Evolutionary conservation across 2,888 invertebrate species (phyloP), one percentile per base, ranked within the genome.

Genomic region (Agrotis puta): DNA sequence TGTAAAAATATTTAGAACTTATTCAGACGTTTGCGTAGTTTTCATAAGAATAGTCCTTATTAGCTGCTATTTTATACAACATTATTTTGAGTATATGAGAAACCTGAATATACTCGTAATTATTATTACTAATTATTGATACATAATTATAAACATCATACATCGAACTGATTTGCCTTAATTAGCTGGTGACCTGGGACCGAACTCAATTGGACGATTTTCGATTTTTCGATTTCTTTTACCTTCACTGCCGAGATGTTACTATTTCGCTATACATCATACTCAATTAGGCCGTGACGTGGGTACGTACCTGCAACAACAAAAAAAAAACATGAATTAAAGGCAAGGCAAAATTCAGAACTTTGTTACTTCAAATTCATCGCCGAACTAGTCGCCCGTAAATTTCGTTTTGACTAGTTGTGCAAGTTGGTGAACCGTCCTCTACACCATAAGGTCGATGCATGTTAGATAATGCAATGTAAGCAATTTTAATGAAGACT

Each of bases 301-400:
- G 53, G 43, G 22, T 59, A 70, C 48, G 39, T 70, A 77, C 78
- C 74, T 71, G 78, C 18, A 76, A 66, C 48, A 50, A 72, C 4
- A 45, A 70, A 43, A 54, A 77, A 33, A 51, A 54, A 54, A 39
- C 20, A 58, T 3, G 20, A 14, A 43, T 74, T 33, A 48, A 33
- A 22, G 13, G 14, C 22, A 2, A 20, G 48, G 53, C 11, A 24
- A 45, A 61, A 24, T 61, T 54, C n/a, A 47, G 13, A 24, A 18
- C 2, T 5, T 33, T 27, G 13, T 33, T 47, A 47, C 13, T 24
- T 45, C 5, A 54, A 59, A 22, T 43, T 45, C 22, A 24, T 45
- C 33, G 13, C 6, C 22, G 14, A 16, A 43, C 16, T 16, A 33
- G n/a, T 47, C 33, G 14, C 24, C 45, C 24, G 22, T 54, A 3